Evolutionary conservation across 2,888 invertebrate genomes (phyloP).

Genomic region (Nemoura dubitans): DNA sequence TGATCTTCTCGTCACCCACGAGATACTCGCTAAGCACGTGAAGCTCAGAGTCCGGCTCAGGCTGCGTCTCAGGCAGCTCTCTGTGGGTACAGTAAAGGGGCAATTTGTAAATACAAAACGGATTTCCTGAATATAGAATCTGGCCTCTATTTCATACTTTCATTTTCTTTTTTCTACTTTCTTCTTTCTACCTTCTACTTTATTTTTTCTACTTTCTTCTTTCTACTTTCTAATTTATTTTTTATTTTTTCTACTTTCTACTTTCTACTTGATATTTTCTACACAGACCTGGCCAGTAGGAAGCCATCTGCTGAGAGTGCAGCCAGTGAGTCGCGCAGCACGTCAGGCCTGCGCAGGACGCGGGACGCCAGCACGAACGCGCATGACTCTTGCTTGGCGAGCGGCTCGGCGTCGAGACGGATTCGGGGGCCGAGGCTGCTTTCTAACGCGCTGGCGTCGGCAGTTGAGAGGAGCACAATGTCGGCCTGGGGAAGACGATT

Average conservation of each 20-base stretch:
- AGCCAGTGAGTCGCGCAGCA: constrained; percentile 62
- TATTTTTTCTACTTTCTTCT: no score
- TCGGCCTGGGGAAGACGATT: constrained; percentile 70
- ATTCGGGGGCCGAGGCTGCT: constrained; percentile 59
- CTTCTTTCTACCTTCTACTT: no score
- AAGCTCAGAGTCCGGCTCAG: neutral
- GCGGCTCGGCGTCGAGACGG: constrained; percentile 69
- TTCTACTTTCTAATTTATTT: no score
- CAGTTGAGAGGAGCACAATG: constrained; percentile 63
- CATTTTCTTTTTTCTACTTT: no score
- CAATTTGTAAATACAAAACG: no score
- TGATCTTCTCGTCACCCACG: constrained; percentile 64
- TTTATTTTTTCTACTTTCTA: no score
- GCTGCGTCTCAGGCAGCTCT: constrained; percentile 64
- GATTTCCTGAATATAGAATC: no score
- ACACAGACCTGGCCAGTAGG: constrained; percentile 67
- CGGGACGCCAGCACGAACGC: constrained; percentile 65
- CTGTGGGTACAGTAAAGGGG: no score
- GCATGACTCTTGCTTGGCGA: constrained; percentile 64
- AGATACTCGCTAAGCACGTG: constrained; percentile 57
- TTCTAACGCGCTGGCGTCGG: constrained; percentile 59
- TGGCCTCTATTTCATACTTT: no score
- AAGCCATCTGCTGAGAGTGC: constrained; percentile 69
- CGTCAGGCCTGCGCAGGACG: constrained; percentile 63
- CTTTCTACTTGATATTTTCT: no score